Conservation (phyloP, 1,140 invertebrate species). For the Drosophila triauraria region DNA sequence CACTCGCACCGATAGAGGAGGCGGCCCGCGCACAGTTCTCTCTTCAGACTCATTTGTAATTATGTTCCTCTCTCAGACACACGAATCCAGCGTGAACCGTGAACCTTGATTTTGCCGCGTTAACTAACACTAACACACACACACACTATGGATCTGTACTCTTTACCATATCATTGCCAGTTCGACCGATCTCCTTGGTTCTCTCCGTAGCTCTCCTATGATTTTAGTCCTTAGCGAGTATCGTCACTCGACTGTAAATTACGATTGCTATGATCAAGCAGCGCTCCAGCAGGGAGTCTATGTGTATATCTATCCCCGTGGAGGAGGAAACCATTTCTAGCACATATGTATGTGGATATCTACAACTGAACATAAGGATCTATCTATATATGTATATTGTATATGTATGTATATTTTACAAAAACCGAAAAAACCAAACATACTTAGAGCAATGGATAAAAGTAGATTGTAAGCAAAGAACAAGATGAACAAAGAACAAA, state of each 20-base stretch:
- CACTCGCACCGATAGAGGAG: conserved; percentile 75
- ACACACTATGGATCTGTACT: conserved; percentile 53
- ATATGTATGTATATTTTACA: conserved; percentile 83
- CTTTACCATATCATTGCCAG: conserved; percentile 78
- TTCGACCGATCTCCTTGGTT: conserved; percentile 69
- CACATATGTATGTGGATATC: conserved; percentile 53
- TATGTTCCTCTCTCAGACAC: conserved; percentile 72
- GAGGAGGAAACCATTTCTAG: conserved; percentile 65
- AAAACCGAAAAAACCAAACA: conserved; percentile 64
- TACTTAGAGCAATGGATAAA: conserved; percentile 65
- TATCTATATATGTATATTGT: conserved; percentile 74
- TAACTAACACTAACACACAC: conserved; percentile 32
- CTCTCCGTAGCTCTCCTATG: conserved; percentile 36
- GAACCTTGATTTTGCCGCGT: conserved; percentile 43
- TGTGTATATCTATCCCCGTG: conserved; percentile 47
- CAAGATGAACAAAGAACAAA: conserved; percentile 53
- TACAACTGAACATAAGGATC: conserved; percentile 74
- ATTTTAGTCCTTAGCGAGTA: conserved; percentile 22
- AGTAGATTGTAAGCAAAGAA: conserved; percentile 56
- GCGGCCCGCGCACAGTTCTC: conserved; percentile 7
- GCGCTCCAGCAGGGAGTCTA: conserved; percentile 16
- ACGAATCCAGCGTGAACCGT: conserved; percentile 38
- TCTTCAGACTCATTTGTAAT: conserved; percentile 73
- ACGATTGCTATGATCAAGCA: conserved; percentile 42
- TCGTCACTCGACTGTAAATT: conserved; percentile 36